phyloP scores from a whole-genome alignment of 2,888 invertebrate genomes.

The Orchesella flavescens region DNA sequence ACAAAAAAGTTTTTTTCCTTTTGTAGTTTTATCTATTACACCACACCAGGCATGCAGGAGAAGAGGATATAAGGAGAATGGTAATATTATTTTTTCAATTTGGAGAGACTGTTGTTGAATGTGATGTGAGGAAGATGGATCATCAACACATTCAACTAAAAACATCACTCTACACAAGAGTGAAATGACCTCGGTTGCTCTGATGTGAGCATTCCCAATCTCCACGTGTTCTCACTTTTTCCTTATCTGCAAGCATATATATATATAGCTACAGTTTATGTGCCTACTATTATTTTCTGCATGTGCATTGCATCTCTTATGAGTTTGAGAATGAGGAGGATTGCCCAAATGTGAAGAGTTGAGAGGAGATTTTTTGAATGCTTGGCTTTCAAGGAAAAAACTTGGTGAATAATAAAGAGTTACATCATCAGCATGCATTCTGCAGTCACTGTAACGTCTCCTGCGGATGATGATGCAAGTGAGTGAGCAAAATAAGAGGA shows the following conservation, averaged over 20 bases:
- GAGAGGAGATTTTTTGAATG: background rate
- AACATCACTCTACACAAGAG: slow-evolving; percentile 15
- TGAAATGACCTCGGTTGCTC: slow-evolving; percentile 53
- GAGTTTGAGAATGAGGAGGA: slow-evolving; percentile 2
- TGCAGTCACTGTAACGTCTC: slow-evolving; percentile 16
- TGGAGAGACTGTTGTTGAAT: background rate
- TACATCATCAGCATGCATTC: slow-evolving; percentile 38
- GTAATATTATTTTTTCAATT: no score
- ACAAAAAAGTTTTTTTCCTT: background rate
- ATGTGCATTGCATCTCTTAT: slow-evolving; percentile 19
- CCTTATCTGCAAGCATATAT: background rate
- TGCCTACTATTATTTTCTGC: background rate
- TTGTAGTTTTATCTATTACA: background rate
- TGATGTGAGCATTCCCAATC: slow-evolving; percentile 44
- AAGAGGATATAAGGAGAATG: background rate
- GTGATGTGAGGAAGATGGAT: slow-evolving; percentile 7
- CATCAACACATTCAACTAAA: background rate
- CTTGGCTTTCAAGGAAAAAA: background rate
- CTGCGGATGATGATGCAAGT: background rate
- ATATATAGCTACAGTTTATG: background rate
- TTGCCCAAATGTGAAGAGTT: background rate
- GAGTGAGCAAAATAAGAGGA: background rate
- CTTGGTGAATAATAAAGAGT: background rate
- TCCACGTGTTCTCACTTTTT: slow-evolving; percentile 51
- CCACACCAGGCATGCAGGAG: background rate